Base-by-base conservation (phyloP, 2,797 vertebrate genomes). In the Alectoris magna region DNA sequence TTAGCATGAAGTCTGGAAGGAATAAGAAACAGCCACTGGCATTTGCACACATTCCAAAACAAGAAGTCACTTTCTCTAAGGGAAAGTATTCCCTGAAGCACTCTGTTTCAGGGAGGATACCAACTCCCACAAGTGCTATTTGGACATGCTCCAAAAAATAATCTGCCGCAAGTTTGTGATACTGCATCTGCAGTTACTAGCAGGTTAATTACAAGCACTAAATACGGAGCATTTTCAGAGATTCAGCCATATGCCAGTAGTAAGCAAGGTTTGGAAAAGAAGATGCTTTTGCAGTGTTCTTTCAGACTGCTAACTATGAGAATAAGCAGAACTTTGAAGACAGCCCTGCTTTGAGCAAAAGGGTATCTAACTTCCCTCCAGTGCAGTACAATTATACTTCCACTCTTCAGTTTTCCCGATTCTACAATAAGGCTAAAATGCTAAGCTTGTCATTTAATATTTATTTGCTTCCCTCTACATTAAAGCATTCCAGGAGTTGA, bases 1-100 rank as follows among this genome's bases (percentile, higher is more conserved):
- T 85, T 41, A 83, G 41, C 8, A 23, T 84, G n/a, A 88, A 78
- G 63, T 59, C 63, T 83, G 62, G 43, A 70, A 94, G 27, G 38
- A 74, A 5, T 31, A 75, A 75, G 59, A 74, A 90, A 78, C 39
- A 55, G 72, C 69, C 67, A 22, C 49, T 53, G 59, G 49, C 46
- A 81, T 41, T 44, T 67, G 51, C 29, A 69, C 39, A 44, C 43
- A 59, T 85, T 95, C 85, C 73, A 72, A 87, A 87, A 8, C 49
- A 84, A 43, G 82, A 66, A 84, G 67, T 41, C 67, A 81, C n/a
- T 72, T 91, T 91, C 83, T 92, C 83, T 75, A 44, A 70, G 74
- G 85, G 60, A 86, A 93, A 83, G 36, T 10, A 9, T 75, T 83
- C 72, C 82, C 88, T 14, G 14, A 66, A 55, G 87, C 75, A 91